Evolutionary conservation across 2,888 invertebrate genomes (phyloP).

Genomic region (Chymomyza amoena): DNA sequence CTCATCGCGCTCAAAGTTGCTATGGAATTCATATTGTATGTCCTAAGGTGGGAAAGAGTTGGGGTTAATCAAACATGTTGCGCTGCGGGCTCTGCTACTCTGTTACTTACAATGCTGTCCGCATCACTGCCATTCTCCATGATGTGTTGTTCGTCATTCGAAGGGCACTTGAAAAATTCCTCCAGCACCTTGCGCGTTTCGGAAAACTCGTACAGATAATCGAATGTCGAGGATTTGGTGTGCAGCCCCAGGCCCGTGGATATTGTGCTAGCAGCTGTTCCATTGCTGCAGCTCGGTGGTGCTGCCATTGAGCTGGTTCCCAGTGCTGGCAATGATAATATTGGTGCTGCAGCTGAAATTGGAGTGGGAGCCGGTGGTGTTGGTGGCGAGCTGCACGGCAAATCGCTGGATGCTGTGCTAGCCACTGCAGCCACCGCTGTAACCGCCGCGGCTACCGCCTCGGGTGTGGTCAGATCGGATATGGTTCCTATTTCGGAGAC

Average conservation of each 20-base stretch:
- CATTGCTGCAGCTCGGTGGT: slow-evolving; percentile 7
- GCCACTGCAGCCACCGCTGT: slow-evolving; percentile 14
- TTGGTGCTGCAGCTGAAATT: slow-evolving; percentile 11
- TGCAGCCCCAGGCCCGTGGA: slow-evolving; percentile 62
- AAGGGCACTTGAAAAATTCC: slow-evolving; percentile 90
- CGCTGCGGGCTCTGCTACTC: not conserved
- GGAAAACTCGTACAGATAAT: slow-evolving; percentile 93
- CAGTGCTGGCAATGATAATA: slow-evolving; percentile 5
- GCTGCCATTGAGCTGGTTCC: slow-evolving; percentile 21
- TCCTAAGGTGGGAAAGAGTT: slow-evolving; percentile 71
- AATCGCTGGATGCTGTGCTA: slow-evolving; percentile 6
- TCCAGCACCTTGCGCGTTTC: slow-evolving; percentile 94
- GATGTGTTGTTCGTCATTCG: slow-evolving; percentile 81
- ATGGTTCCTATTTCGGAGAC: slow-evolving; percentile 79
- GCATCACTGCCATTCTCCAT: slow-evolving; percentile 79
- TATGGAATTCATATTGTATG: slow-evolving; percentile 81
- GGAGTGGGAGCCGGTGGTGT: slow-evolving; percentile 12
- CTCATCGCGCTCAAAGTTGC: slow-evolving; percentile 70
- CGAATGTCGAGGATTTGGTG: slow-evolving; percentile 84
- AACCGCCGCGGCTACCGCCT: slow-evolving; percentile 59
- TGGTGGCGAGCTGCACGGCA: slow-evolving; percentile 38
- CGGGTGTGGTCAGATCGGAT: slow-evolving; percentile 78
- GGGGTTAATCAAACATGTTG: slow-evolving; percentile 30
- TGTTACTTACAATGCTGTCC: slow-evolving; percentile 77
- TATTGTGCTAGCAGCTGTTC: slow-evolving; percentile 8